These are phyloP conservation scores for Scomber japonicus DNA, from an alignment of 2,113 vertebrate genomes.

Conservation along the genomic window DNA sequence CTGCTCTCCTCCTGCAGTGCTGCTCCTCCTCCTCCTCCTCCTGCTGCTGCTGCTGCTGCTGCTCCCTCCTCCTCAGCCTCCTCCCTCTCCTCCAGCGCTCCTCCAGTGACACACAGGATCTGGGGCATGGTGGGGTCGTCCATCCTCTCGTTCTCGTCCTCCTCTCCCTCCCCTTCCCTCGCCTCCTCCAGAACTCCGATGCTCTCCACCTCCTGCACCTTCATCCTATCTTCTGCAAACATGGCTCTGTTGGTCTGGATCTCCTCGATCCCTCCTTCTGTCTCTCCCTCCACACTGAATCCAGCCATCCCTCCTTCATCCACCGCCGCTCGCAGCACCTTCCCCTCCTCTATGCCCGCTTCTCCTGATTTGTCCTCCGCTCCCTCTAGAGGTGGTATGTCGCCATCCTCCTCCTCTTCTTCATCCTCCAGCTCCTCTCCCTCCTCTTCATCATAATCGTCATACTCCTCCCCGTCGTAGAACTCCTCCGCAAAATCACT, in stretches of 20 bases:
- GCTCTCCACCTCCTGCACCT: conserved; percentile 80
- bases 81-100: conserved; percentile 70
- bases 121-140: conserved; percentile 82
- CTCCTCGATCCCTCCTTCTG: conserved; percentile 81
- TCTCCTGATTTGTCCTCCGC: conserved; percentile 68
- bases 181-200: conserved; percentile 79
- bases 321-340: conserved; percentile 51
- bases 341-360: conserved; percentile 59
- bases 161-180: conserved; percentile 60
- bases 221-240: conserved; percentile 64
- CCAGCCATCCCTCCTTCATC: conserved; percentile 57
- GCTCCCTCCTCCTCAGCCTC: conserved; percentile 55
- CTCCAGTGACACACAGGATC: conserved; percentile 81
- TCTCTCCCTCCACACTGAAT: conserved; percentile 69
- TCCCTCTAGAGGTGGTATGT: conserved; percentile 78
- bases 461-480: conserved; percentile 75
- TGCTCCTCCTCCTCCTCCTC: conserved; percentile 28
- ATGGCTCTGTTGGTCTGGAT: conserved; percentile 76
- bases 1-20: conserved; percentile 58
- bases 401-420: conserved; percentile 74
- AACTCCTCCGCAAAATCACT: conserved; percentile 83
- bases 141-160: conserved; percentile 71
- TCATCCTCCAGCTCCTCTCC: conserved; percentile 73
- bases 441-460: conserved; percentile 77
- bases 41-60: conserved; percentile 40